Evolutionary conservation across 2,113 vertebrate genomes (phyloP).

Genomic region (Aix galericulata): DNA sequence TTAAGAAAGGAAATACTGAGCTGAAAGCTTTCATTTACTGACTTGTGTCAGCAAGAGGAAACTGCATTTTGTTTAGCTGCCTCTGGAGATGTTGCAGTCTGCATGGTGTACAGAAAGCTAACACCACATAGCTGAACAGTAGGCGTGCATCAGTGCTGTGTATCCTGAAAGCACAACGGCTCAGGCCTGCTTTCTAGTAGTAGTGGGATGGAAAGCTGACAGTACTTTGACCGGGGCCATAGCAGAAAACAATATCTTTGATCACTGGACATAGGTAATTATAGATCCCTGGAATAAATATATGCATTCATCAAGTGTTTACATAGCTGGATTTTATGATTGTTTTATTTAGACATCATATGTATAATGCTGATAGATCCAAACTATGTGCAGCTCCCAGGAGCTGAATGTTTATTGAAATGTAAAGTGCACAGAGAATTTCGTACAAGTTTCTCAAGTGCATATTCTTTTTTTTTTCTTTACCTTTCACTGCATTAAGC

Average conservation of each 20-base stretch:
- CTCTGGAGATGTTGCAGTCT: background rate
- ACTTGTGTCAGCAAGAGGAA: background rate
- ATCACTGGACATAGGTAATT: background rate
- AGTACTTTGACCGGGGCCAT: background rate
- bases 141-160: background rate
- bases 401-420: background rate
- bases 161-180: background rate
- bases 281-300: background rate
- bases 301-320: background rate
- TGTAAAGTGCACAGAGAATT: background rate
- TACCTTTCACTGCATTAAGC: background rate
- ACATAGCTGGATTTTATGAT: background rate
- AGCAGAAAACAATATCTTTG: background rate
- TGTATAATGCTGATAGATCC: background rate
- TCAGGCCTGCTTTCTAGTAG: background rate
- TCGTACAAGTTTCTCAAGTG: background rate
- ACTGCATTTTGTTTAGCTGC: background rate
- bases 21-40: background rate
- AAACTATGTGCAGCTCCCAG: background rate
- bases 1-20: background rate
- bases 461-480: background rate
- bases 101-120: too few relatives aligned
- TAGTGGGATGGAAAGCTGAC: background rate
- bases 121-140: rapidly evolving
- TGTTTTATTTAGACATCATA: background rate